Evolutionary conservation across 2,888 invertebrate species (phyloP), one percentile per base, ranked within the genome.

Genomic region (Carcina quercana): DNA sequence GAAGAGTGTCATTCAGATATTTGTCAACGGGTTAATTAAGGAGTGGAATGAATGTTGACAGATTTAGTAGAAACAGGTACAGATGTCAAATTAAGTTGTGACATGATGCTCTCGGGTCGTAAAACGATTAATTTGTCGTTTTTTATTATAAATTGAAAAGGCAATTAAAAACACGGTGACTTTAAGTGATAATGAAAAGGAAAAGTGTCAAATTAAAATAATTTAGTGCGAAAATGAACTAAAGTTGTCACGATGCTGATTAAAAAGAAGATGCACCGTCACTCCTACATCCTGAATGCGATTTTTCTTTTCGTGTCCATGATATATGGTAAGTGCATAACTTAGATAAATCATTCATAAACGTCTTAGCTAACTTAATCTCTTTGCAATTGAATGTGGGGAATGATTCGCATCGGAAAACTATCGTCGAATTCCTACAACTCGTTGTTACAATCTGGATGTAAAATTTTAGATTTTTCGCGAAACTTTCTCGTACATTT

Each of bases 11-110:
- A 59, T 72, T 66, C 62, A 58, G 63, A 63, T 60, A 75, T 80
- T 76, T 75, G 78, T 82, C 76, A 73, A 60, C 71, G 65, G 53
- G 68, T 72, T 79, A 73, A 76, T 76, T 70, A 68, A 43, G 45
- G 44, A 53, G 51, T 59, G 53, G 61, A 61, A 66, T 68, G 63
- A 63, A 68, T 61, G 70, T 59, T 71, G 76, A 76, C 67, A 67
- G 66, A 66, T 72, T 72, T 71, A 72, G 59, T 69, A 55, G 49
- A 50, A 59, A 50, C 61, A 57, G 50, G 52, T 60, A 61, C 56
- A 52, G 54, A 49, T 58, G 51, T 65, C 45, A 40, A 39, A 34
- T 45, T 62, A 61, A 63, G 51, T 72, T 62, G 67, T 70, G 71
- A 66, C 58, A 62, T 42, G 54, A 67, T 59, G 60, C 52, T 62